Evolutionary conservation across 2,797 vertebrate genomes (phyloP).

Genomic region (Esox masquinongy): DNA sequence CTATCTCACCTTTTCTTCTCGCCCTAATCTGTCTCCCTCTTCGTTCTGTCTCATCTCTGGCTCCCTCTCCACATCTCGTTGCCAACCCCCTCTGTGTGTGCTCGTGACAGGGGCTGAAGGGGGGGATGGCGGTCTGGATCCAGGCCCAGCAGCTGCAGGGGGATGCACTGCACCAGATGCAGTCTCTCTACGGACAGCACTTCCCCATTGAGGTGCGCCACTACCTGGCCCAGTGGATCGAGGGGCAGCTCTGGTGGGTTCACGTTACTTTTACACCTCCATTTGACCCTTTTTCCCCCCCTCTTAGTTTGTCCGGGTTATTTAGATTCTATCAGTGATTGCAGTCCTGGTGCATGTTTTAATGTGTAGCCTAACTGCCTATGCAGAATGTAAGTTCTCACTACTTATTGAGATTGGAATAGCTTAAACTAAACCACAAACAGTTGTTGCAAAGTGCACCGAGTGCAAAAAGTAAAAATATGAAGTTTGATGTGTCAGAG

Average conservation of each 20-base stretch:
- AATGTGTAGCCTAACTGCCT: too few relatives aligned
- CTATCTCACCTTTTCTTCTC: not conserved
- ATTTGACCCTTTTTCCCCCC: not conserved
- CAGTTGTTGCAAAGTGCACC: not conserved
- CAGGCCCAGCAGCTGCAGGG: constrained; percentile 98
- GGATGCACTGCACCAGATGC: constrained; percentile 96
- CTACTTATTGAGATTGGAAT: not conserved
- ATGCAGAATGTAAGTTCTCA: too few relatives aligned
- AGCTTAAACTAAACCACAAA: not conserved
- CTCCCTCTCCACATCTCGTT: too few relatives aligned
- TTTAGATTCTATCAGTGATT: not conserved
- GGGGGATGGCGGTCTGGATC: constrained; percentile 91
- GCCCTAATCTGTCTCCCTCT: not conserved
- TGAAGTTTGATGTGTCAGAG: not conserved
- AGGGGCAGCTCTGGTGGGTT: constrained; percentile 85
- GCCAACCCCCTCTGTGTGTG: not conserved
- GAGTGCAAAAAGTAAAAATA: not conserved
- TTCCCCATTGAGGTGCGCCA: constrained; percentile 98
- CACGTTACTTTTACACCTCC: not conserved
- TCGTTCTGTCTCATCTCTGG: too few relatives aligned
- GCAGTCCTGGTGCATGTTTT: too few relatives aligned
- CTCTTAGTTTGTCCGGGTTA: not conserved
- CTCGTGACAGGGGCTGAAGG: not conserved
- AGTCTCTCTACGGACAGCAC: constrained; percentile 96
- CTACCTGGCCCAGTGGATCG: constrained; percentile 93